Percentiles rank a stretch among this genome's conserved stretches.
These are phyloP conservation scores for Engraulis encrasicolus DNA, from an alignment of 2,113 vertebrate genomes.

Conservation along the genomic window DNA sequence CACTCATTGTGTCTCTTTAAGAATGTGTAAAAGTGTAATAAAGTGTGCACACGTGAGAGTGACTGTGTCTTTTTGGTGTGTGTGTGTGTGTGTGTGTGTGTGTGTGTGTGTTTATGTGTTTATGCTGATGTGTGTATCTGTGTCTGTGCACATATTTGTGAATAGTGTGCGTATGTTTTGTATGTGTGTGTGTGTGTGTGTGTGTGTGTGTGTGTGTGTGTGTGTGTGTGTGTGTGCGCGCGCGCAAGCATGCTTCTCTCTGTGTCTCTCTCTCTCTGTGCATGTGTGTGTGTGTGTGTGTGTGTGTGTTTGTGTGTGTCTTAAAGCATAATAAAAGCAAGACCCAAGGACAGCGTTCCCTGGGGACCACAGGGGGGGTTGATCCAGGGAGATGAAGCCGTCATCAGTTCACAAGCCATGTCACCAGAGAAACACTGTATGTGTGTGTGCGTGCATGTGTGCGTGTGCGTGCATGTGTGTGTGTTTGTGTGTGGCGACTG, in stretches of 20 bases:
- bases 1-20: background rate
- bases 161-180: background rate
- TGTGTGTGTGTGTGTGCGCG: background rate
- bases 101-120: background rate
- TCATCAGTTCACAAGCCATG: too few relatives aligned
- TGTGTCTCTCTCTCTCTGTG: slow-evolving; percentile 18
- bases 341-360: slow-evolving; percentile 7
- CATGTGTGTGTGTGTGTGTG: too few relatives aligned
- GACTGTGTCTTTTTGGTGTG: too few relatives aligned
- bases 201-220: background rate
- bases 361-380: background rate
- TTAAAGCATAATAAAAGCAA: slow-evolving; percentile 50
- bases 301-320: background rate
- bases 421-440: slow-evolving; percentile 34
- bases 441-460: too few relatives aligned
- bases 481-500: too few relatives aligned
- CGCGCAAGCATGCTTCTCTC: too few relatives aligned
- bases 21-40: background rate
- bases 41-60: too few relatives aligned
- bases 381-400: slow-evolving; percentile 9
- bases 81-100: background rate
- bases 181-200: background rate
- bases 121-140: slow-evolving; percentile 9
- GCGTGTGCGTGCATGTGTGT: too few relatives aligned
- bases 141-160: background rate